These are phyloP conservation scores for Eupristina koningsbergeri DNA, from an alignment of 1,140 invertebrate genomes.

Conservation along the genomic window DNA sequence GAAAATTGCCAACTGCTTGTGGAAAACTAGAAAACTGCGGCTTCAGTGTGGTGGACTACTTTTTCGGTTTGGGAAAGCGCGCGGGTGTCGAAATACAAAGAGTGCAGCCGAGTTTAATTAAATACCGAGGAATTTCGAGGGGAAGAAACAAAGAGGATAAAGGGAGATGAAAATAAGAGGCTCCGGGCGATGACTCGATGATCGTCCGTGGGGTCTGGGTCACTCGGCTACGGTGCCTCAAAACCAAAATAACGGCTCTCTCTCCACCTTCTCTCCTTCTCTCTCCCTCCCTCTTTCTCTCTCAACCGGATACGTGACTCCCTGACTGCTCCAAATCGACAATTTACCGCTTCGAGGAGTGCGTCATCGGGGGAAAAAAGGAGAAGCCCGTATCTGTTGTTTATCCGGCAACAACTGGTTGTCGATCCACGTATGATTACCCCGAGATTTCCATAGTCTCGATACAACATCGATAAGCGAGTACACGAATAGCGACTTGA, in stretches of 20 bases:
- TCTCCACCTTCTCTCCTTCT: neutral
- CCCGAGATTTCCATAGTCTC: neutral
- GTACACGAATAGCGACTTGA: neutral
- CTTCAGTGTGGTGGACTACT: no score
- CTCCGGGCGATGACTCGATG: conserved; percentile 47
- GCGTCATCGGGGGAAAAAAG: neutral
- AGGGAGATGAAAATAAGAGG: neutral
- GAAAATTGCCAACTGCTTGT: no score
- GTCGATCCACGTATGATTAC: neutral
- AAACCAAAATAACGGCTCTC: conserved; percentile 65
- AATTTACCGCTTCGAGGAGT: conserved; percentile 17
- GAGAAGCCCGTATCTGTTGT: no score
- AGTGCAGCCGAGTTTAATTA: neutral
- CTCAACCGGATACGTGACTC: neutral
- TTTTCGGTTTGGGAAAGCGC: no score
- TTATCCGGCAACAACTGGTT: neutral
- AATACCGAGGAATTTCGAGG: neutral
- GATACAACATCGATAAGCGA: neutral
- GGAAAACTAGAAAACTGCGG: no score
- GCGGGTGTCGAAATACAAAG: no score
- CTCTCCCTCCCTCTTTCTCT: neutral
- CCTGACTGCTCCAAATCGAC: conserved; percentile 18
- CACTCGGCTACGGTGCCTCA: conserved; percentile 65
- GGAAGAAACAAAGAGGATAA: conserved; percentile 19
- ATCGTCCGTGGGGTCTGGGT: conserved; percentile 63